A percentile compares a stretch with the other conserved stretches of the same genome.
Conservation (phyloP, 2,888 invertebrate genomes). For the Leucania comma region DNA sequence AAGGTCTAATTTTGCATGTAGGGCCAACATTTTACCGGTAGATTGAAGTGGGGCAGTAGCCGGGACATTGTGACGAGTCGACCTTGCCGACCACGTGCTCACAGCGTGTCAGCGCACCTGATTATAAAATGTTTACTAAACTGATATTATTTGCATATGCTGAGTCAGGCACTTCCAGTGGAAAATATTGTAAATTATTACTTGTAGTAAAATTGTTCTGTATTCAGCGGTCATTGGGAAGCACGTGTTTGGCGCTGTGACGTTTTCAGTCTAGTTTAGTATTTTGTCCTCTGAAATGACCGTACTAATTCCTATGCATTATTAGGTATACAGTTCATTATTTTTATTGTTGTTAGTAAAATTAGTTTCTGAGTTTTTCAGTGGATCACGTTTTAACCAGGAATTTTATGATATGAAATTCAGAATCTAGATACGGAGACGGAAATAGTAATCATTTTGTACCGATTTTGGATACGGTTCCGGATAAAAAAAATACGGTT, state of each 20-base stretch:
- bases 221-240: neutral
- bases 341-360: neutral
- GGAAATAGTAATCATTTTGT: too few species aligned
- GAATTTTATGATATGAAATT: too few species aligned
- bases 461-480: too few species aligned
- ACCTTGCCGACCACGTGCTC: constrained; percentile 83
- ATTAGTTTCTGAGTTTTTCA: neutral
- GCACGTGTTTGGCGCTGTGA: constrained; percentile 4
- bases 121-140: constrained; percentile 34
- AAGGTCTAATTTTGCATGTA: constrained; percentile 47
- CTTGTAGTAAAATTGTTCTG: neutral
- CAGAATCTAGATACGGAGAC: too few species aligned
- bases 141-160: constrained; percentile 28
- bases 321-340: neutral
- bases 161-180: constrained; percentile 32
- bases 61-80: constrained; percentile 69
- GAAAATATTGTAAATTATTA: constrained; percentile 25
- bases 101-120: constrained; percentile 69
- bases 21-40: constrained; percentile 43
- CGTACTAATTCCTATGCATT: neutral
- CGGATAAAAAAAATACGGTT: too few species aligned
- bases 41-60: constrained; percentile 60
- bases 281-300: neutral
- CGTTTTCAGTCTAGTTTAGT: neutral
- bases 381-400: neutral